Evolutionary conservation across 2,888 invertebrate species (phyloP).

Genomic region (Cynaeus angustus): DNA sequence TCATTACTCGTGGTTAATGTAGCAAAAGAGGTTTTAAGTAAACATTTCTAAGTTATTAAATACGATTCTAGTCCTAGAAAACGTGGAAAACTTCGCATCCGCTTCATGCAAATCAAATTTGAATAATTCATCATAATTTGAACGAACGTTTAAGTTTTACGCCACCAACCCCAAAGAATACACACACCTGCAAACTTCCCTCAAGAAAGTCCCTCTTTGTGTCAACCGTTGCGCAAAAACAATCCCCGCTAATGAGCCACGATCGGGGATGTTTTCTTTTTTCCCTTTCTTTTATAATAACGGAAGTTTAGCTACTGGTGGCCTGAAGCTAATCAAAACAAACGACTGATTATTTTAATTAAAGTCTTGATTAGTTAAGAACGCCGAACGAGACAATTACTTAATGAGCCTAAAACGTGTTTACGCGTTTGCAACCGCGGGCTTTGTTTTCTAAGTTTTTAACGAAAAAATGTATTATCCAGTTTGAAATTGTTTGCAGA

Average conservation of each 20-base stretch:
- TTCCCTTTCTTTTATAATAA: constrained; percentile 17
- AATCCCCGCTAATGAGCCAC: constrained; percentile 39
- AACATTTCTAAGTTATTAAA: constrained; percentile 45
- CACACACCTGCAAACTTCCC: constrained; percentile 45
- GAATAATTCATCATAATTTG: constrained; percentile 56
- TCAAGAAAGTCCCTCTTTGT: constrained; percentile 15
- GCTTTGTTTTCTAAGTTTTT: constrained; percentile 37
- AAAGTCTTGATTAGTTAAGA: constrained; percentile 54
- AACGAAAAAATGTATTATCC: constrained; percentile 34
- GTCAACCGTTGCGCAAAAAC: constrained; percentile 35
- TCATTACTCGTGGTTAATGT: constrained; percentile 27
- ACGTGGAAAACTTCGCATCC: constrained; percentile 38
- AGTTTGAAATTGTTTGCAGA: constrained; percentile 40
- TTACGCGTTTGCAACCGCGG: constrained; percentile 43
- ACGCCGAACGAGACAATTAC: constrained; percentile 50
- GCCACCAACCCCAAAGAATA: constrained; percentile 14
- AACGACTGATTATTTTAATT: constrained; percentile 55
- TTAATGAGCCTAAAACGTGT: constrained; percentile 50
- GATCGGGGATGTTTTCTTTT: constrained; percentile 33
- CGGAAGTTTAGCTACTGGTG: constrained; percentile 31
- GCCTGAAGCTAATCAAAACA: constrained; percentile 48
- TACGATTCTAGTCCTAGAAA: constrained; percentile 38
- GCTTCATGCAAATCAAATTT: constrained; percentile 51
- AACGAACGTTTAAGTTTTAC: constrained; percentile 47
- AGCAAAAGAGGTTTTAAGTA: constrained; percentile 39